Evolutionary conservation across 2,888 invertebrate genomes (phyloP).

Genomic region (Ennomos quercinarius): DNA sequence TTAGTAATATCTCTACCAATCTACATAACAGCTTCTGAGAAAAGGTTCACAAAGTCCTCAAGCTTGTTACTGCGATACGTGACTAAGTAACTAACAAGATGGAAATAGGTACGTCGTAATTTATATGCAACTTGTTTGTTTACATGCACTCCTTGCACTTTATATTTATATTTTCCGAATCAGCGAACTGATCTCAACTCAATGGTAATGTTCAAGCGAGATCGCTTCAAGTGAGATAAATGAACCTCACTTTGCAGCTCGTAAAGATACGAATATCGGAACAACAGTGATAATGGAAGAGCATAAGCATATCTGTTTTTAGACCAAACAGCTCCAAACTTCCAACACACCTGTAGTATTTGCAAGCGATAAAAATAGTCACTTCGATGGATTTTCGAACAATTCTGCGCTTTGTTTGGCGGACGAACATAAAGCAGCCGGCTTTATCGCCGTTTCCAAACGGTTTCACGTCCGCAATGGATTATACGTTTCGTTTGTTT

Average conservation of each 20-base stretch:
- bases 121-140: slow-evolving; percentile 36
- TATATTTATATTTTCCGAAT: no score
- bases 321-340: background rate
- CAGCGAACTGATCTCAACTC: background rate
- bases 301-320: slow-evolving; percentile 10
- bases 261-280: slow-evolving; percentile 17
- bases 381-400: slow-evolving; percentile 28
- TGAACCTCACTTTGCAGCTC: slow-evolving; percentile 11
- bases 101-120: slow-evolving; percentile 9
- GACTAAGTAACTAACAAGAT: slow-evolving; percentile 5
- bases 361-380: slow-evolving; percentile 37
- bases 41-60: background rate
- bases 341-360: slow-evolving; percentile 37
- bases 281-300: slow-evolving; percentile 5
- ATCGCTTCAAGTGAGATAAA: slow-evolving; percentile 17
- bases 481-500: slow-evolving; percentile 16
- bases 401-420: slow-evolving; percentile 31
- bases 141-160: slow-evolving; percentile 33
- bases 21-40: background rate
- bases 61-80: background rate
- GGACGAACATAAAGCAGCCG: slow-evolving; percentile 23
- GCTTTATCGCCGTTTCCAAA: slow-evolving; percentile 33
- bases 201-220: slow-evolving; percentile 30
- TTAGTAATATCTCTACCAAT: no score
- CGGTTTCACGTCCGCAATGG: slow-evolving; percentile 20